phyloP scores from a whole-genome alignment of 37 sponge, comb jelly and placozoan genomes.

The Oscarella lobularis region DNA sequence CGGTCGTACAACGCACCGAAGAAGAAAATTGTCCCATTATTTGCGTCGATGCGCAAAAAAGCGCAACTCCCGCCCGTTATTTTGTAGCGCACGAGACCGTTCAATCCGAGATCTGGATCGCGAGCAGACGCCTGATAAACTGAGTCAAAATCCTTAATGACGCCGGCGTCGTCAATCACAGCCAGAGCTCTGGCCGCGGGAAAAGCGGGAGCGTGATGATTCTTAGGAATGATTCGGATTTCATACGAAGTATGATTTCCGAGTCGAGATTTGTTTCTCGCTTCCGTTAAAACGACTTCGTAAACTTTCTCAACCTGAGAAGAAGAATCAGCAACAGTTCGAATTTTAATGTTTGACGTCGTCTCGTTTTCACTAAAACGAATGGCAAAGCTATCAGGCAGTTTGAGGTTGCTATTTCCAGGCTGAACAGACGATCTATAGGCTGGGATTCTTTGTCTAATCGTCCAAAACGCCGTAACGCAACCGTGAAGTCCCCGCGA shows the following conservation, averaged over 20 bases:
- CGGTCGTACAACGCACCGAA: not conserved
- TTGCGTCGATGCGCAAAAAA: not conserved
- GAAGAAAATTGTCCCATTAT: not conserved
- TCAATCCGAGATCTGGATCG: constrained; percentile 5
- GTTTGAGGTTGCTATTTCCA: not conserved
- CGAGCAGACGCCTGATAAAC: not conserved
- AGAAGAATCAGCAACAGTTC: not conserved
- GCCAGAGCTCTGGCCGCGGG: not conserved
- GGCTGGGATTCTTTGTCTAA: not conserved
- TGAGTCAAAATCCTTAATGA: not conserved
- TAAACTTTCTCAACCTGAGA: not conserved
- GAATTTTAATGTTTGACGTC: not conserved
- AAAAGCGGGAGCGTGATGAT: constrained; percentile 1
- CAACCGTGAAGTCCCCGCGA: not conserved
- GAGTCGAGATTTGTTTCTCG: not conserved
- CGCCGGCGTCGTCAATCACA: not conserved
- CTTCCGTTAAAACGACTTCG: not conserved
- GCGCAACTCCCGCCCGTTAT: not conserved
- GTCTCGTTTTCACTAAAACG: not conserved
- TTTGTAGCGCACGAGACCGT: not conserved
- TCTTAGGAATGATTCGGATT: not conserved
- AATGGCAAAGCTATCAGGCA: not conserved
- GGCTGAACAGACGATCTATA: too few relatives aligned
- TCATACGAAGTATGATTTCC: not conserved
- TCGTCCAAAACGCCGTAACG: not conserved